Evolutionary conservation across 1,140 invertebrate genomes (phyloP), one percentile per base, ranked within the genome.

Genomic region (Phymorhynchus buccinoides): DNA sequence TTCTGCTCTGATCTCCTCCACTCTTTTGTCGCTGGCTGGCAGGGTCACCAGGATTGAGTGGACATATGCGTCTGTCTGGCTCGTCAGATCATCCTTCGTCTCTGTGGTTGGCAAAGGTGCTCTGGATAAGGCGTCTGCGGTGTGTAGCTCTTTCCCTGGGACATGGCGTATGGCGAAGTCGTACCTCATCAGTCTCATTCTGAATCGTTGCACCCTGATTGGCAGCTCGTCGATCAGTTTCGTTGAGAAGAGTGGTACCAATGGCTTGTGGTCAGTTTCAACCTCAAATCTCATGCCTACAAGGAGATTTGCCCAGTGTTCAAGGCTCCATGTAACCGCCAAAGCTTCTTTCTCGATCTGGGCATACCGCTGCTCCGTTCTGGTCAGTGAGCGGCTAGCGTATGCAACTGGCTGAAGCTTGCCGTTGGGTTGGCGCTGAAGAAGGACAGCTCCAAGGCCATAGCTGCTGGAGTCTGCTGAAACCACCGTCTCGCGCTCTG

Each of bases 281-380:
- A 39, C 82, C 27, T 84, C 35, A 41, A 84, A 84, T 6, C 16
- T 22, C 30, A n/a, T 68, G n/a, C 82, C 82, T 18, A 35, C 37
- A 18, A 82, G 44, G 30, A 52, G 37, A 12, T 35, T 37, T 27
- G 93, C 89, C 90, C 94, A 94, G 81, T 91, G 90, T 56, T 93
- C 86, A 56, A 84, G 80, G 9, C 89, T 90, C 56, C 56, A 3
- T 62, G 14, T 62, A 1, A 62, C n/a, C 22, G 56, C 56, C 56
- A 62, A 62, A 62, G 6, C 56, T 62, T 62, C 6, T 27, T 62
- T 62, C 12, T 62, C 56, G n/a, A 62, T 62, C n/a, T 62, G 56
- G n/a, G 56, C 56, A 9, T 9, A 62, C 22, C 56, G 56, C 0
- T 27, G 56, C n/a, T 62, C 56, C 56, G 56, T 62, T 27, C n/a